Evolutionary conservation across 2,888 invertebrate genomes (phyloP).

Genomic region (Cetonia aurata): DNA sequence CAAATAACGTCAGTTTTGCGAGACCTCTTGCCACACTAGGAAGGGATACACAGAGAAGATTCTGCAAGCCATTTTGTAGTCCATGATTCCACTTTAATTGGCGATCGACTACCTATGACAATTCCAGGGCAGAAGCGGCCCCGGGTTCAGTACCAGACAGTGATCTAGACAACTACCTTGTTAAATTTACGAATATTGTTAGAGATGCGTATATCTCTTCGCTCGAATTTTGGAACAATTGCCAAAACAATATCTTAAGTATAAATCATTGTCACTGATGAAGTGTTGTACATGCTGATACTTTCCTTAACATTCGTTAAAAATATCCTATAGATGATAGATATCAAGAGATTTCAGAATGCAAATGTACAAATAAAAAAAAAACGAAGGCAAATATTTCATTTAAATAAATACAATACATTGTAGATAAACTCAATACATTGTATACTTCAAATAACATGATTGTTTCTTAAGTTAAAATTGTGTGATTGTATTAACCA

Average conservation of each 20-base stretch:
- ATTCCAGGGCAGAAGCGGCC: slow-evolving; percentile 43
- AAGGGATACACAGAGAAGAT: slow-evolving; percentile 43
- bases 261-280: no score
- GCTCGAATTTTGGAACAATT: no score
- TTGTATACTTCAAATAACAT: no score
- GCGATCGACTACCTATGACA: slow-evolving; percentile 43
- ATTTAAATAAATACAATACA: no score
- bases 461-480: no score
- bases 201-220: slow-evolving; percentile 31
- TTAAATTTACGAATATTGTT: slow-evolving; percentile 40
- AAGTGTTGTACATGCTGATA: background rate
- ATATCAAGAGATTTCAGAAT: no score
- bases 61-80: slow-evolving; percentile 44
- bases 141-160: slow-evolving; percentile 43
- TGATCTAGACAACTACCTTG: slow-evolving; percentile 43
- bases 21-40: slow-evolving; percentile 40
- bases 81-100: slow-evolving; percentile 40
- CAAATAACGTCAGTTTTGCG: slow-evolving; percentile 39
- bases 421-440: no score
- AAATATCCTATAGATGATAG: no score
- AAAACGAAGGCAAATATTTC: no score
- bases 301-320: background rate
- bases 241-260: background rate
- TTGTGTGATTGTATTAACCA: no score
- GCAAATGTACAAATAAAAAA: no score